Base-by-base conservation (phyloP, 37 sponge, comb jelly and placozoan species). In the Agelas oroides region DNA sequence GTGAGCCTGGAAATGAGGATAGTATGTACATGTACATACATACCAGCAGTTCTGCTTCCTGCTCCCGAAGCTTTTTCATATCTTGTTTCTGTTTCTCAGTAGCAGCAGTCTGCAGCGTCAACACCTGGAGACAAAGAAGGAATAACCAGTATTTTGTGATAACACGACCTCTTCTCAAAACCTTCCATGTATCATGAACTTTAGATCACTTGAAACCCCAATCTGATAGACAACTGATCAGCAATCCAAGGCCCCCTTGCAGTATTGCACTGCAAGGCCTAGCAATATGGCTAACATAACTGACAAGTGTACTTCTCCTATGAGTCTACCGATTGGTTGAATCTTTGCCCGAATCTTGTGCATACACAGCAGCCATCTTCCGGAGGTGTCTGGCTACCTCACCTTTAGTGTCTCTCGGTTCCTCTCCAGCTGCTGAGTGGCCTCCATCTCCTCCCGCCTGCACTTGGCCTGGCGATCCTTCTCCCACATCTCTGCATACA, bases 401-500 rank as follows among this genome's bases (percentile, higher is more conserved):
- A 96, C 94, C 81, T 90, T 87, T 31, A 96, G 71, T 75, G 73
- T 88, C 61, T 96, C 94, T 64, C 70, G 80, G 74, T 96, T 96
- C 58, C 99, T 83, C 73, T 98, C 95, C 24, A 91, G 87, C 61
- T 92, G 91, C n/a, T 89, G 74, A 5, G 87, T 87, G 21, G 86
- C 88, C 59, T 98, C 97, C 86, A 92, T 94, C 76, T 98, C 99
- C 71, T 98, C 99, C 62, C 99, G 78, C 70, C 88, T 86, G 59
- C 84, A 86, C 66, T 98, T 98, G 36, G 93, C 82, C 33, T 77
- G 59, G 25, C 80, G 79, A 75, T 98, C 99, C 78, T 90, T 82
- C 72, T 94, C 86, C 99, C 99, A 98, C 67, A 98, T 72, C 20
- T 79, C 73, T 19, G 99, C 97, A 79, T 94, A 98, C 85, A 98